Evolutionary conservation across 1,140 invertebrate genomes (phyloP), one percentile per base, ranked within the genome.

Genomic region (Apis cerana): DNA sequence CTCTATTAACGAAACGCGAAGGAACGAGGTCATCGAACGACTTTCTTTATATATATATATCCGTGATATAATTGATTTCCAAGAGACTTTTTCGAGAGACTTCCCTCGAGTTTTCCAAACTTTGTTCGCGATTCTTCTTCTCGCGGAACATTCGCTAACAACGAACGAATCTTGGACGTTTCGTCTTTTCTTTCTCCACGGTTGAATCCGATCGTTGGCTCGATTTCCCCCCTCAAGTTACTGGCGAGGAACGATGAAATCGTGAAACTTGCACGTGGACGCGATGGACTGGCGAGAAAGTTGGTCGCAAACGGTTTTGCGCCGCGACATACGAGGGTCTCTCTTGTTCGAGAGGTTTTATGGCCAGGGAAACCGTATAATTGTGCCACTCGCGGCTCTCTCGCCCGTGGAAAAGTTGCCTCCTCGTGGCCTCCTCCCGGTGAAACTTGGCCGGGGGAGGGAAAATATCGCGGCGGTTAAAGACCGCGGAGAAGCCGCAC

Each of bases 121-220:
- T 54, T 81, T 75, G 83, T 67, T 23, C 27, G 1, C 27, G 27
- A 27, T 27, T 12, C 17, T 1, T 62, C 81, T 75, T 87, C 62
- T 83, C 82, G 76, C 85, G 85, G 56, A 84, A 88, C 86, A 86
- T 88, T 88, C 84, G 82, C 85, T 88, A 88, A 88, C 84, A 88
- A 88, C 85, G 82, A 87, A 87, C 81, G 82, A 88, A 33, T 33
- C 33, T 33, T 33, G 2, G 2, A 33, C 33, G 33, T 33, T 33
- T 33, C 33, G 33, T 13, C 4, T 11, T 10, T 1, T 52, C 13
- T 21, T 33, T 33, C 33, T 33, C 33, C n/a, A n/a, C n/a, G n/a
- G n/a, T n/a, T n/a, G 33, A 33, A 3, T 33, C 33, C 33, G 33
- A 33, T 33, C 33, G 33, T 33, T 33, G 33, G 33, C 33, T 33